Percentiles rank a stretch among this genome's conserved stretches.
These are phyloP conservation scores for Philypnodon macrostomus DNA, from an alignment of 2,797 vertebrate species.

Conservation along the genomic window DNA sequence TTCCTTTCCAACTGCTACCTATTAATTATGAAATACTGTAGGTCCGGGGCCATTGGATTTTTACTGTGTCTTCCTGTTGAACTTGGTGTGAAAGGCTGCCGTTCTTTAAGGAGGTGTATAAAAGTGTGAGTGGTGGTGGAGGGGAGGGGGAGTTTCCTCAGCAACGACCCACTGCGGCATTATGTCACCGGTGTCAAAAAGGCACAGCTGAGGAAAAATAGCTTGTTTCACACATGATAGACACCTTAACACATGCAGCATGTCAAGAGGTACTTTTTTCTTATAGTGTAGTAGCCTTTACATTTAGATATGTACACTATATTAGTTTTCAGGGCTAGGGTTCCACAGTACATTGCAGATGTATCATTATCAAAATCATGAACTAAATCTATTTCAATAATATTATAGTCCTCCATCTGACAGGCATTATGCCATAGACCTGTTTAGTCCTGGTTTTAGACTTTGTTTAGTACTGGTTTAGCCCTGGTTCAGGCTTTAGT, in stretches of 20 bases:
- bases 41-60: conserved; percentile 68
- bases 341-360: no score
- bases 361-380: no score
- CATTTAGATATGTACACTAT: conserved; percentile 11
- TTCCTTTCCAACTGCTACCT: conserved; percentile 64
- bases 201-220: conserved; percentile 60
- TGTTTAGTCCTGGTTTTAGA: no score
- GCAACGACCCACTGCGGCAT: conserved; percentile 61
- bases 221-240: conserved; percentile 68
- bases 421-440: no score
- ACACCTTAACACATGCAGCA: conserved; percentile 61
- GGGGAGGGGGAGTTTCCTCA: conserved; percentile 50
- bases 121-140: conserved; percentile 65
- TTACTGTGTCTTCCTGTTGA: conserved; percentile 80
- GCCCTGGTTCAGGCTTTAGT: no score
- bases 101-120: conserved; percentile 76
- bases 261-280: conserved; percentile 41
- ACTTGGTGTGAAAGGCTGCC: conserved; percentile 77
- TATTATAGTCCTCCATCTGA: no score
- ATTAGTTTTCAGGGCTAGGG: not conserved
- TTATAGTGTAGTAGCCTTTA: conserved; percentile 14
- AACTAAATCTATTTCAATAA: no score
- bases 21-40: conserved; percentile 84
- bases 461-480: no score
- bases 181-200: conserved; percentile 77